Percentiles rank a stretch among this genome's conserved stretches.
These are phyloP conservation scores for Rhinoptilus africanus DNA, from an alignment of 2,113 vertebrate genomes.

Conservation along the genomic window DNA sequence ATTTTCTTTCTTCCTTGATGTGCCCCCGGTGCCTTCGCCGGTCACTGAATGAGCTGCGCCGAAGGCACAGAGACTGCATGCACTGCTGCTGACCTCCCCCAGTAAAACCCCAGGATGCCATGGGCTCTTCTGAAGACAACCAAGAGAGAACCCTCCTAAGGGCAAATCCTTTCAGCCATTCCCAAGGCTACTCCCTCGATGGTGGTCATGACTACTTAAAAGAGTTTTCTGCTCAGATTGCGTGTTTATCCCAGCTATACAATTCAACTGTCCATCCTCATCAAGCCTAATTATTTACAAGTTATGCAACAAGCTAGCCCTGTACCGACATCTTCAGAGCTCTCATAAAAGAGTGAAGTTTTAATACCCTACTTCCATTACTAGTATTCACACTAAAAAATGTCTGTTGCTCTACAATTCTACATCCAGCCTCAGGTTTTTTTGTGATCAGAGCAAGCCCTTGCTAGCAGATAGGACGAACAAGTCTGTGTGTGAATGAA, in stretches of 20 bases:
- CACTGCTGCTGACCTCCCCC: not conserved
- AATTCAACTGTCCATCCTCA: not conserved
- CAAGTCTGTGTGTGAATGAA: not conserved
- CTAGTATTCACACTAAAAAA: not conserved
- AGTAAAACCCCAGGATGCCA: not conserved
- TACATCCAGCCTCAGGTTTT: not conserved
- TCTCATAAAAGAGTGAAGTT: not conserved
- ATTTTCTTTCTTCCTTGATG: constrained; percentile 24
- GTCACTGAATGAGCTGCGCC: not conserved
- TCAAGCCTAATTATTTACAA: not conserved
- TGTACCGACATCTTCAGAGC: not conserved
- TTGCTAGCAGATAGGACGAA: not conserved
- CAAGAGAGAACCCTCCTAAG: not conserved
- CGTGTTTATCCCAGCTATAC: not conserved
- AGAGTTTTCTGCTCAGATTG: not conserved
- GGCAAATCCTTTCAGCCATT: not conserved
- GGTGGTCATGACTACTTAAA: not conserved
- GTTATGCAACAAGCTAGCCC: not conserved
- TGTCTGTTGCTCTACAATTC: not conserved
- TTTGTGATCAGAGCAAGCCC: not conserved
- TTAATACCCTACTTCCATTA: not conserved
- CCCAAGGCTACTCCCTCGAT: not conserved
- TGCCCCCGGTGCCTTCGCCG: not conserved
- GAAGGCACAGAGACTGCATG: not conserved
- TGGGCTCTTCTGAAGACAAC: not conserved